Conservation (phyloP, 1,140 invertebrate genomes). For the Drosophila pseudoobscura region DNA sequence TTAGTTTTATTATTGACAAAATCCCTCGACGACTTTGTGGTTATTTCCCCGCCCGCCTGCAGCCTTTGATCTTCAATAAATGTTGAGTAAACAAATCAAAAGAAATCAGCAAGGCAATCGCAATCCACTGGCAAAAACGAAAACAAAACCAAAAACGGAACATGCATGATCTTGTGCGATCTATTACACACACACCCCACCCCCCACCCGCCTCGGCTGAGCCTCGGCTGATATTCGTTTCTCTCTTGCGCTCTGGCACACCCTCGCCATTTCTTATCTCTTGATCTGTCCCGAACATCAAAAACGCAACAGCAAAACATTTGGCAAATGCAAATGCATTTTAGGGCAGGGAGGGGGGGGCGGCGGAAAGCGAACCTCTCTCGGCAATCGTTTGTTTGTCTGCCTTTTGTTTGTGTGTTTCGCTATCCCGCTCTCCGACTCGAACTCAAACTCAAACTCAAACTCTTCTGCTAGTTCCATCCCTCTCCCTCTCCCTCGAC, state of each 20-base stretch:
- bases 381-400: conserved; percentile 42
- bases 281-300: conserved; percentile 25
- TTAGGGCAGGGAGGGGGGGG: background rate
- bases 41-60: conserved; percentile 10
- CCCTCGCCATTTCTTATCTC: too few relatives aligned
- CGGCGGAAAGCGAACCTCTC: too few relatives aligned
- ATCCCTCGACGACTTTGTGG: conserved; percentile 23
- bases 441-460: too few relatives aligned
- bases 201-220: too few relatives aligned
- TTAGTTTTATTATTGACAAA: conserved; percentile 67
- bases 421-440: conserved; percentile 4
- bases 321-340: conserved; percentile 49
- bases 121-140: background rate
- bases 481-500: too few relatives aligned
- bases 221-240: too few relatives aligned
- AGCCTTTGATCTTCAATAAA: conserved; percentile 77
- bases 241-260: background rate
- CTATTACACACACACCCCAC: background rate
- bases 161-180: conserved; percentile 22
- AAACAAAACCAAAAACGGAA: conserved; percentile 50
- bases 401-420: conserved; percentile 19
- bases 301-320: conserved; percentile 43
- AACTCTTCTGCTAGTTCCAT: too few relatives aligned
- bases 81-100: conserved; percentile 77
- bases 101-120: conserved; percentile 49